Conservation (phyloP, 2,888 invertebrate genomes). For the Alviniconcha strummeri region DNA sequence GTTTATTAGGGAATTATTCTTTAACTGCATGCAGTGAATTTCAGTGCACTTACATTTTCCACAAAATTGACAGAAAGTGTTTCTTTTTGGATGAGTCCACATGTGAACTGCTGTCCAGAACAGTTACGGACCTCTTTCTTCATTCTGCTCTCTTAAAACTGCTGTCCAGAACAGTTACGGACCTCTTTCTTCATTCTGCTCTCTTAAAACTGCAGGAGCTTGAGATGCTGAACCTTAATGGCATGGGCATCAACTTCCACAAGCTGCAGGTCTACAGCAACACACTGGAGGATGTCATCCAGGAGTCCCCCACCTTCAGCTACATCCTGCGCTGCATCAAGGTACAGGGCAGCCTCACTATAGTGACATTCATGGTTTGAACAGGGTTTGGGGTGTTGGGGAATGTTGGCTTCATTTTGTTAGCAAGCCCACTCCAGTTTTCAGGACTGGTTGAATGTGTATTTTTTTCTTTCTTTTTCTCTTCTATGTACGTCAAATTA, state of each 20-base stretch:
- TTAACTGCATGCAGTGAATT: no score
- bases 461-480: conserved; percentile 1
- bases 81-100: no score
- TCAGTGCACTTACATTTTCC: no score
- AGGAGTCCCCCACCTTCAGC: conserved; percentile 67
- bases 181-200: no score
- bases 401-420: background rate
- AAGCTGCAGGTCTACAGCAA: conserved; percentile 68
- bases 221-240: conserved; percentile 56
- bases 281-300: conserved; percentile 66
- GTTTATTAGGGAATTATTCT: no score
- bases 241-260: conserved; percentile 67
- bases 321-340: conserved; percentile 68
- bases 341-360: conserved; percentile 46
- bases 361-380: background rate
- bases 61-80: no score
- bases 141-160: no score
- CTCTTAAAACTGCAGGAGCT: conserved; percentile 53
- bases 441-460: background rate
- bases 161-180: no score
- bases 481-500: no score
- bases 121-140: no score
- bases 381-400: background rate
- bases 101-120: no score
- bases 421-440: background rate